Evolutionary conservation across 37 sponge, comb jelly and placozoan genomes (phyloP).

Genomic region (Mnemiopsis leidyi): DNA sequence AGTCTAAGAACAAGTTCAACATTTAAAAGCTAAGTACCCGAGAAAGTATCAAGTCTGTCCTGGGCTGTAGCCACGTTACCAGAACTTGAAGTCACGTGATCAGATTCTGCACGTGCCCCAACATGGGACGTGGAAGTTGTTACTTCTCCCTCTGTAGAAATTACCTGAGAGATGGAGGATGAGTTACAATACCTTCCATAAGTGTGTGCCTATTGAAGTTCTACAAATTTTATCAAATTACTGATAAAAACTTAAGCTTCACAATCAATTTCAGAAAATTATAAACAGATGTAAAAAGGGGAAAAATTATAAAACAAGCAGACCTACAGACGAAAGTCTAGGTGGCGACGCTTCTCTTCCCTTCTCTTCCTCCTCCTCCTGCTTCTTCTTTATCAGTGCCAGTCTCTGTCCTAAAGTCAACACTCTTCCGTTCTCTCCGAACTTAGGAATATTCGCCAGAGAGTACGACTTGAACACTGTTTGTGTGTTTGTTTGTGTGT

Average conservation of each 20-base stretch:
- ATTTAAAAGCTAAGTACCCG: not conserved
- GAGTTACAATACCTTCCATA: too few relatives aligned
- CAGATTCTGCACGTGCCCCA: not conserved
- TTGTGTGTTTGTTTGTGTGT: slow-evolving; percentile 48
- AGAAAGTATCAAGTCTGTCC: not conserved
- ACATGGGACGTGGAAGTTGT: not conserved
- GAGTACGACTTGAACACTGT: not conserved
- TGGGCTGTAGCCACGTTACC: not conserved
- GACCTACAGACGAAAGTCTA: not conserved
- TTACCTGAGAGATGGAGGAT: not conserved
- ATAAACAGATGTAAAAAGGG: too few relatives aligned
- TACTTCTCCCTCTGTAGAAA: not conserved
- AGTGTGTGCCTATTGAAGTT: too few relatives aligned
- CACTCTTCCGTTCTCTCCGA: not conserved
- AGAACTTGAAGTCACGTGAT: too few relatives aligned
- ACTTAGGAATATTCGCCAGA: not conserved
- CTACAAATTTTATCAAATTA: too few relatives aligned
- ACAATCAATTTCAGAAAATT: too few relatives aligned
- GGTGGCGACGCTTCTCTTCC: not conserved
- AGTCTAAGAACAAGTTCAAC: too few relatives aligned
- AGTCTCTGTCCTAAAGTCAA: not conserved
- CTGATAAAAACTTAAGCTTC: too few relatives aligned
- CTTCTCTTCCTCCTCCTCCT: not conserved
- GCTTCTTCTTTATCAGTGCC: not conserved
- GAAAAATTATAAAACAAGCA: too few relatives aligned